Evolutionary conservation across 2,797 vertebrate genomes (phyloP), one percentile per base, ranked within the genome.

Genomic region (Spondyliosoma cantharus): DNA sequence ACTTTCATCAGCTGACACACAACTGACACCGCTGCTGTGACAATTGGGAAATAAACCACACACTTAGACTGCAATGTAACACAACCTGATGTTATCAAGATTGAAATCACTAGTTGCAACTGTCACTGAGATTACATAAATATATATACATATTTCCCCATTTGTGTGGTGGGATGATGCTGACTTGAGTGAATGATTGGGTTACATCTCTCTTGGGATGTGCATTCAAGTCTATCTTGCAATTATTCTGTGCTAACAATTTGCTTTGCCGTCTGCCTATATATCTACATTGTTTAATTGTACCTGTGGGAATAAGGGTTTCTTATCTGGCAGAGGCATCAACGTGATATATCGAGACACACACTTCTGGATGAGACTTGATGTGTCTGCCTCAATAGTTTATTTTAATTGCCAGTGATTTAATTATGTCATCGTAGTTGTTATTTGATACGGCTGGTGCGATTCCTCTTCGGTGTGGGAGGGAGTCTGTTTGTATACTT

Each of bases 1-100:
- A 77, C 27, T 67, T 78, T 66, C 68, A 80, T 52, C 52, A n/a
- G 62, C 59, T 86, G 71, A 74, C 49, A 42, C 8, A 29, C 24
- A 49, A 13, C 13, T 32, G 69, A 66, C 13, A 59, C 72, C 71
- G 25, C 78, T 76, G 45, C 61, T 68, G 42, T 56, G 50, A 70
- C 61, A 61, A 37, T n/a, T 6, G 56, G 62, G n/a, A 11, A 58
- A 61, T 1, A 16, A 59, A 57, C 7, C 53, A 20, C 49, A 70
- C 17, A 57, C 19, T 57, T 37, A 15, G n/a, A 24, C 53, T 49
- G 22, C 52, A 64, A 27, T 52, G 42, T 15, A 48, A 56, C 9
- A 45, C 37, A 63, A 50, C 11, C 17, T 19, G 17, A n/a, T 59
- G 20, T 29, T 11, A 57, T 71, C 60, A 13, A 46, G 14, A 76